These are phyloP conservation scores for Volucella inflata DNA, from an alignment of 2,888 invertebrate species.

Conservation along the genomic window DNA sequence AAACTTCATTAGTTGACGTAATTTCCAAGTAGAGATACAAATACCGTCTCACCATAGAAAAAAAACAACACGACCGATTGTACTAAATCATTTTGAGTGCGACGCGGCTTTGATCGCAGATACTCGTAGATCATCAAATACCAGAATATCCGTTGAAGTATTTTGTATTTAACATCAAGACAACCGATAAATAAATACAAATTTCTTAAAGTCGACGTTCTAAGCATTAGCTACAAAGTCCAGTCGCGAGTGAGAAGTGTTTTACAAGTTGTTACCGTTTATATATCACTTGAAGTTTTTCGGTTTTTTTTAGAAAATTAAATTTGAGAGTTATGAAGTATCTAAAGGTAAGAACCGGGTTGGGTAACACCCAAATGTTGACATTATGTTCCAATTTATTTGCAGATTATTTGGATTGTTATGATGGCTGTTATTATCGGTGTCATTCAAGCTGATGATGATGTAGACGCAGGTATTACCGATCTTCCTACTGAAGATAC, in stretches of 20 bases:
- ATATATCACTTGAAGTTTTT: conserved; percentile 39
- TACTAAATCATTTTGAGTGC: conserved; percentile 5
- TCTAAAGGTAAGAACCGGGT: conserved; percentile 57
- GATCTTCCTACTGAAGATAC: neutral
- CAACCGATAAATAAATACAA: conserved; percentile 25
- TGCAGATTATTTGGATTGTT: conserved; percentile 37
- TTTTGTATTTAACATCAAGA: conserved; percentile 37
- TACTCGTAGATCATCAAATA: neutral
- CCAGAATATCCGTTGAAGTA: conserved; percentile 17
- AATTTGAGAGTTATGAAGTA: conserved; percentile 22
- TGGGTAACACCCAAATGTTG: neutral
- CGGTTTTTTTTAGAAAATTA: neutral
- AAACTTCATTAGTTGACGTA: conserved; percentile 47
- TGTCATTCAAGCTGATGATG: conserved; percentile 1
- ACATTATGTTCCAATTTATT: conserved; percentile 31
- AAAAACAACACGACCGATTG: conserved; percentile 15
- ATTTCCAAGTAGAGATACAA: conserved; percentile 31
- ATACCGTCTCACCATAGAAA: conserved; percentile 26
- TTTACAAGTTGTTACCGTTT: conserved; percentile 25
- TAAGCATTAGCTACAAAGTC: conserved; percentile 51
- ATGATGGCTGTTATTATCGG: conserved; percentile 5
- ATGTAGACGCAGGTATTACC: neutral
- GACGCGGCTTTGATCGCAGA: conserved; percentile 9
- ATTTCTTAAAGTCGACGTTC: conserved; percentile 21
- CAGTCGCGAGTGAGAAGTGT: conserved; percentile 67